Conservation (phyloP, 2,888 invertebrate species). For the Erebia ligea region DNA sequence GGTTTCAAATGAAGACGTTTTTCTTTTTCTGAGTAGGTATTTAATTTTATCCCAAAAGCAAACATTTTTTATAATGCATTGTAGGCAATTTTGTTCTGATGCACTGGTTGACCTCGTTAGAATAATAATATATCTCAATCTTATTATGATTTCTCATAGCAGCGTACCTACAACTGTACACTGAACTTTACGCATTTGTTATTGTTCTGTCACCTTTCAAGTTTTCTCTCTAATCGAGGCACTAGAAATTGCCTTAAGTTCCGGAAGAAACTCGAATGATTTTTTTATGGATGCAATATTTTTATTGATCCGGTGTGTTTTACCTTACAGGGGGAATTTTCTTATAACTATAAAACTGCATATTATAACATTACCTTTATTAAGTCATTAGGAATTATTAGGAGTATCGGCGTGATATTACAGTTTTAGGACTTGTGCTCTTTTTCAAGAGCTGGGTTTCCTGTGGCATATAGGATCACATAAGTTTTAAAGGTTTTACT, state of each 20-base stretch:
- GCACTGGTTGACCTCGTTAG: not conserved
- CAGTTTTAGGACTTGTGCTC: no score
- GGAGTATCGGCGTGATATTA: no score
- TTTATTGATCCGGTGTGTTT: constrained; percentile 19
- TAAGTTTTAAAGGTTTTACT: no score
- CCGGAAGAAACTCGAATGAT: constrained; percentile 26
- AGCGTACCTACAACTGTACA: not conserved
- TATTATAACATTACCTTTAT: not conserved
- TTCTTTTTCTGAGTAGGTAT: not conserved
- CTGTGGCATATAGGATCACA: no score
- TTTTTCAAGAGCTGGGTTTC: no score
- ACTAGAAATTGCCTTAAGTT: constrained; percentile 30
- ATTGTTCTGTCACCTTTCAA: constrained; percentile 32
- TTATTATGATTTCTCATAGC: constrained; percentile 21
- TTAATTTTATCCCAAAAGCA: not conserved
- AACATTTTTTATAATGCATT: not conserved
- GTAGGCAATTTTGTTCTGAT: not conserved
- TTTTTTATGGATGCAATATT: constrained; percentile 20
- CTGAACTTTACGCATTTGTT: constrained; percentile 23
- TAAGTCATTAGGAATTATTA: not conserved
- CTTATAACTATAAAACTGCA: not conserved
- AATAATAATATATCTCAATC: not conserved
- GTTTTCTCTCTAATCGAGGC: constrained; percentile 26
- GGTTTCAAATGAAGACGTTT: not conserved
- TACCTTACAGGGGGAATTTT: not conserved